phyloP scores from a whole-genome alignment of 2,113 vertebrate genomes.

The Tretioscincus oriximinensis region DNA sequence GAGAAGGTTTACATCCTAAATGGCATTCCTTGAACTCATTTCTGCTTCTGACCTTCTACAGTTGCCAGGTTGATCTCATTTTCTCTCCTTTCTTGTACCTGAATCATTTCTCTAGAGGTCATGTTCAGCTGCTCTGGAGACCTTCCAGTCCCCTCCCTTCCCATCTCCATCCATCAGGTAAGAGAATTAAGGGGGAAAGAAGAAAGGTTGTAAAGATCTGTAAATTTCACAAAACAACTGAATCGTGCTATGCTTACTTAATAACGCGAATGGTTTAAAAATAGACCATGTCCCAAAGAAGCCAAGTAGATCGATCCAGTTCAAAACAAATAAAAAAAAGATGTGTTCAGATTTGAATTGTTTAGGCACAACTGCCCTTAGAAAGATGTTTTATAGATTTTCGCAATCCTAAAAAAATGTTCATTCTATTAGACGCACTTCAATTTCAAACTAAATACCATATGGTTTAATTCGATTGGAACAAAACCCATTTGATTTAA shows the following conservation, averaged over 20 bases:
- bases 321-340: too few relatives aligned
- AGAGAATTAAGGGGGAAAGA: slow-evolving; percentile 19
- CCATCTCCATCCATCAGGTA: slow-evolving; percentile 10
- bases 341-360: too few relatives aligned
- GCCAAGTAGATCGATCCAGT: too few relatives aligned
- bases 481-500: too few relatives aligned
- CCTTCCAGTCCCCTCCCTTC: slow-evolving; percentile 6
- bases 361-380: too few relatives aligned
- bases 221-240: slow-evolving; percentile 8
- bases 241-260: background rate
- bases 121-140: slow-evolving; percentile 26
- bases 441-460: too few relatives aligned
- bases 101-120: slow-evolving; percentile 22
- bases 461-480: too few relatives aligned
- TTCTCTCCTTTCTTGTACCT: slow-evolving; percentile 41
- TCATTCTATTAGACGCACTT: too few relatives aligned
- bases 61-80: slow-evolving; percentile 46
- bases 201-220: background rate
- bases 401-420: too few relatives aligned
- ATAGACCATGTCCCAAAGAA: too few relatives aligned
- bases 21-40: slow-evolving; percentile 43
- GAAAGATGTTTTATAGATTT: background rate
- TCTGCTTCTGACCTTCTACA: slow-evolving; percentile 52
- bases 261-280: background rate
- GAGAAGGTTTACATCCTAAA: slow-evolving; percentile 6